These are phyloP conservation scores for Heliconius aoede DNA, from an alignment of 2,888 invertebrate species.

Conservation along the genomic window DNA sequence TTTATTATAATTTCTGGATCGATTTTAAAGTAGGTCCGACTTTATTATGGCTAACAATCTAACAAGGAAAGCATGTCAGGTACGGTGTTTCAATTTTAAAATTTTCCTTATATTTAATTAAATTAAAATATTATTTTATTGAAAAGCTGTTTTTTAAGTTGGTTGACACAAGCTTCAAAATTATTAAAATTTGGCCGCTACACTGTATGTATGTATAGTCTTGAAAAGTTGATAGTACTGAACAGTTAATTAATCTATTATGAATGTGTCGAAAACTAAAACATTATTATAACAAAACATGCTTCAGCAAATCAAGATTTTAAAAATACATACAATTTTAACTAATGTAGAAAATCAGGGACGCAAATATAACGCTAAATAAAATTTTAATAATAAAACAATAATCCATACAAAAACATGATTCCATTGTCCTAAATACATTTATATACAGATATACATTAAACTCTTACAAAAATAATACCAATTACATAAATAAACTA, in stretches of 20 bases:
- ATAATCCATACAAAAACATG: slow-evolving; percentile 29
- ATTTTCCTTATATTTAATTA: slow-evolving; percentile 27
- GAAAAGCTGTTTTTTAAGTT: slow-evolving; percentile 5
- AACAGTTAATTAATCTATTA: slow-evolving; percentile 18
- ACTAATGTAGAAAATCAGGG: slow-evolving; percentile 27
- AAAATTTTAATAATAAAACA: slow-evolving; percentile 33
- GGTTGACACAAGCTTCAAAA: slow-evolving; percentile 23
- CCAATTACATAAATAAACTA: slow-evolving; percentile 37
- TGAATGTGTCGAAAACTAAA: neutral
- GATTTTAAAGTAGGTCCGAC: slow-evolving; percentile 4
- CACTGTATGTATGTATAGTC: slow-evolving; percentile 7
- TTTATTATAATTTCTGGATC: slow-evolving; percentile 9
- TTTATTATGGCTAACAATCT: slow-evolving; percentile 22
- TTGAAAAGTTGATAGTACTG: slow-evolving; percentile 1
- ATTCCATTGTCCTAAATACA: slow-evolving; percentile 31
- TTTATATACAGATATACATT: slow-evolving; percentile 43
- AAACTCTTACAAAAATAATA: slow-evolving; percentile 38
- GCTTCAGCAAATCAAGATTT: neutral
- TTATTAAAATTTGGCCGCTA: slow-evolving; percentile 30
- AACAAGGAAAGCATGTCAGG: slow-evolving; percentile 54
- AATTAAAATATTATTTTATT: slow-evolving; percentile 4
- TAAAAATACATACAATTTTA: slow-evolving; percentile 13
- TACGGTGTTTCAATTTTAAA: slow-evolving; percentile 52
- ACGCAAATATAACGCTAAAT: slow-evolving; percentile 31
- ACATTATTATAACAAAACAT: neutral